Percentiles rank a stretch among this genome's conserved stretches.
Conservation (phyloP, 1,140 invertebrate species). For the Yoshiicerus persimilis region DNA sequence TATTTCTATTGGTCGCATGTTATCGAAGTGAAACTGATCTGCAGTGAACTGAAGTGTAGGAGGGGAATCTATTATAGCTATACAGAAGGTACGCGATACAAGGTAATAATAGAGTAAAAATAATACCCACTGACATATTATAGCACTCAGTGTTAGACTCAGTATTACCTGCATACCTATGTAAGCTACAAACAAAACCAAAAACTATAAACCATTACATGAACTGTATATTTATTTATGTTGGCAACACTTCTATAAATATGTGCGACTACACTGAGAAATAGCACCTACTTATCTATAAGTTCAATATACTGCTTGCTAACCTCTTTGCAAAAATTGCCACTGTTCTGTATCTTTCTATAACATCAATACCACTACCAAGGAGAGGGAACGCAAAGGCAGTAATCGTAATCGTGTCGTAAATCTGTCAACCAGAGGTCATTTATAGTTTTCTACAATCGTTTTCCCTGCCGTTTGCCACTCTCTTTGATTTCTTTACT, state of each 20-base stretch:
- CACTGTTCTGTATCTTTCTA: not conserved
- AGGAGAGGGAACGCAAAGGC: not conserved
- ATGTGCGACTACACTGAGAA: too few species aligned
- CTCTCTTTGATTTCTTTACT: not conserved
- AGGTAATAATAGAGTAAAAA: not conserved
- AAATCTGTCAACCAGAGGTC: slow-evolving; percentile 16
- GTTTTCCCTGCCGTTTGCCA: not conserved
- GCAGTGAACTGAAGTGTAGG: not conserved
- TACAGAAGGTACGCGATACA: not conserved
- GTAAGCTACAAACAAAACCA: not conserved
- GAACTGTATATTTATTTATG: not conserved
- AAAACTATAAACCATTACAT: not conserved
- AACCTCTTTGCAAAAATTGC: not conserved
- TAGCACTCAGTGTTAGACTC: too few species aligned
- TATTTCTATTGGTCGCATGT: not conserved
- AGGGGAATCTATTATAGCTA: too few species aligned
- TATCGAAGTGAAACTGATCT: not conserved
- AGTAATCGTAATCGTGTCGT: slow-evolving; percentile 16
- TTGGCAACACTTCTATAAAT: not conserved
- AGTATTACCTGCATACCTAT: too few species aligned
- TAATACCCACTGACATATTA: too few species aligned
- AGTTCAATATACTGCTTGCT: not conserved
- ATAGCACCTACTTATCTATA: too few species aligned
- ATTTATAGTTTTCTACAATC: slow-evolving; percentile 18
- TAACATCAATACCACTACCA: not conserved